Evolutionary conservation across 2,113 vertebrate species (phyloP), one percentile per base, ranked within the genome.

Genomic region (Connochaetes taurinus): DNA sequence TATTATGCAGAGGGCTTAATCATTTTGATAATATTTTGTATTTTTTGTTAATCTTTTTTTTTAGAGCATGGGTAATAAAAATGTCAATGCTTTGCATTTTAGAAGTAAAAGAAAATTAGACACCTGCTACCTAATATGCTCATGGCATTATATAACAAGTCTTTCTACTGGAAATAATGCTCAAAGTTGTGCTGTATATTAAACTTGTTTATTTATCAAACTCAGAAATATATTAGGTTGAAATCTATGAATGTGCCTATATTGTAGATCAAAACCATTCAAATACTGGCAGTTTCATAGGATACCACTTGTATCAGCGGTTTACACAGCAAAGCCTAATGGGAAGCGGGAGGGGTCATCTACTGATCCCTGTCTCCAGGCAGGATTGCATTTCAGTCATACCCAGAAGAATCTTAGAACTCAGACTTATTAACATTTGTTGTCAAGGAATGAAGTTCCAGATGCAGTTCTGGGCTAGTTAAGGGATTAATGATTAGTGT

Each of bases 61-160:
- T 50, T 23, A 86, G 62, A 89, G 29, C 7, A 12, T 15, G 6
- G 53, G 71, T 95, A 93, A 95, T 82, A 84, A 96, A 97, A 89
- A 84, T 47, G 14, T 91, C 33, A 67, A 52, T 85, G 33, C 21
- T 97, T 96, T 97, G 67, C 25, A 88, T 91, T 97, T 86, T 78
- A 55, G 87, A 94, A 50, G 83, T 90, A 95, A 93, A 90, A 81
- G 80, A 96, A 94, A 96, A 91, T 91, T 91, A 97, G 83, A 33
- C n/a, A 87, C 25, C 33, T 87, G 43, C 81, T 92, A 57, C 10
- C 7, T 93, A 95, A 83, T 36, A 31, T 5, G 23, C 43, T 82
- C 53, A 19, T 43, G 40, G 36, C 17, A 47, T 96, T 86, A 53
- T 50, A 4, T 86, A 94, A 74, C n/a, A 87, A 52, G 27, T 88